Evolutionary conservation across 1,140 invertebrate genomes (phyloP).

Genomic region (Euschistus heros): DNA sequence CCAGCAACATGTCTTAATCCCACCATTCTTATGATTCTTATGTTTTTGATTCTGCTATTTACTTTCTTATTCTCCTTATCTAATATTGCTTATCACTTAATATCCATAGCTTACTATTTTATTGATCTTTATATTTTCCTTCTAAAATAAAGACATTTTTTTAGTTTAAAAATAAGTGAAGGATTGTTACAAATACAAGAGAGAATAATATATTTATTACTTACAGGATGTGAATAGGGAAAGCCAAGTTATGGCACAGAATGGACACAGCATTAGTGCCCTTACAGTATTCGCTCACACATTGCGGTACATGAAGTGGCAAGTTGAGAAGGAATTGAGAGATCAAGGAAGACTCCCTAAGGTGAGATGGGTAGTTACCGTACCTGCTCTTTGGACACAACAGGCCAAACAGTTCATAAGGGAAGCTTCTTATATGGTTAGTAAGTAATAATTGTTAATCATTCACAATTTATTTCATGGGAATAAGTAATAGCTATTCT

Average conservation of each 20-base stretch:
- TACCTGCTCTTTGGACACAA: constrained; percentile 51
- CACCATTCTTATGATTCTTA: too few species aligned
- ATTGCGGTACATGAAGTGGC: constrained; percentile 43
- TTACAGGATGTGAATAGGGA: constrained; percentile 41
- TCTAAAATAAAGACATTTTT: background rate
- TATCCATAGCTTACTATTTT: too few species aligned
- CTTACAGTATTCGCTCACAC: constrained; percentile 43
- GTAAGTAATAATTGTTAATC: background rate
- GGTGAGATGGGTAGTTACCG: constrained; percentile 50
- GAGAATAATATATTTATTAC: background rate
- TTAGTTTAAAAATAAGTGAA: background rate
- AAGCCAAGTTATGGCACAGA: constrained; percentile 40
- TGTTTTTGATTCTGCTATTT: too few species aligned
- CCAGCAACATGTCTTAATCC: too few species aligned
- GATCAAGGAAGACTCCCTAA: constrained; percentile 35
- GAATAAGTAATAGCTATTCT: too few species aligned
- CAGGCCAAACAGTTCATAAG: constrained; percentile 52
- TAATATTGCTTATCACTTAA: too few species aligned
- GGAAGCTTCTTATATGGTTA: constrained; percentile 46
- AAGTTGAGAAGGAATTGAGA: constrained; percentile 43
- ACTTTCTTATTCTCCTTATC: too few species aligned
- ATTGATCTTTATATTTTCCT: background rate
- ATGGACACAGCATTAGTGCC: constrained; percentile 41
- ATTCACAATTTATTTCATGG: too few species aligned
- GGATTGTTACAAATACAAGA: too few species aligned